A percentile compares a stretch with the other conserved stretches of the same genome.
Evolutionary conservation across 35 echinoderm and acorn worm species (phyloP).

Genomic region (Diadema setosum): DNA sequence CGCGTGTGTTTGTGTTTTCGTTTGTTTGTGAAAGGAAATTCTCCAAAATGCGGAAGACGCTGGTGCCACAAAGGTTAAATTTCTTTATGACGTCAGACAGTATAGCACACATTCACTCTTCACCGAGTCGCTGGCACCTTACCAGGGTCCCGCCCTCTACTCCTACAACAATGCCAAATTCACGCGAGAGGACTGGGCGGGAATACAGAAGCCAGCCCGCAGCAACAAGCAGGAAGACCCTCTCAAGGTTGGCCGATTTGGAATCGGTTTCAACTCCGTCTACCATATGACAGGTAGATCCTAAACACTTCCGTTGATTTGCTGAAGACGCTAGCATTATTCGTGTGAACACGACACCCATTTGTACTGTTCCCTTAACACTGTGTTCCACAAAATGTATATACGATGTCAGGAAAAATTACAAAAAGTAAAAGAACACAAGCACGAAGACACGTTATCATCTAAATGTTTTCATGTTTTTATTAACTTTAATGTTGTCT

Average conservation of each 20-base stretch:
- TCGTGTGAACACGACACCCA: no score
- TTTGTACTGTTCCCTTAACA: no score
- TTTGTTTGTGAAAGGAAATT: constrained; percentile 63
- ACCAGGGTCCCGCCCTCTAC: constrained; percentile 75
- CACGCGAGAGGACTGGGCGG: constrained; percentile 53
- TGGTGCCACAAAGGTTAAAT: constrained; percentile 56
- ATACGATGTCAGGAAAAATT: no score
- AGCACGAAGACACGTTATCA: no score
- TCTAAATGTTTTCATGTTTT: no score
- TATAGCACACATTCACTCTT: constrained; percentile 31
- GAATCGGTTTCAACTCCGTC: constrained; percentile 89
- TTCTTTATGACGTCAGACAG: constrained; percentile 64
- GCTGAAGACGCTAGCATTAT: no score
- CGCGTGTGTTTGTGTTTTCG: background rate
- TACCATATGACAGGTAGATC: constrained; percentile 98
- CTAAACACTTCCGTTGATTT: no score
- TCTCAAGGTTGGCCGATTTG: constrained; percentile 93
- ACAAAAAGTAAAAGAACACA: no score
- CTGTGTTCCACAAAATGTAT: no score
- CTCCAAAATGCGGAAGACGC: constrained; percentile 96
- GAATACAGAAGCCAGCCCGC: constrained; percentile 62
- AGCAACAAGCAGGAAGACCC: constrained; percentile 70
- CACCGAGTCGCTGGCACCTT: background rate
- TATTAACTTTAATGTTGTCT: no score
- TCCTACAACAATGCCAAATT: constrained; percentile 82